Conservation (phyloP, 92 coral and sea anemone genomes). For the Epizoanthus rinbou region DNA sequence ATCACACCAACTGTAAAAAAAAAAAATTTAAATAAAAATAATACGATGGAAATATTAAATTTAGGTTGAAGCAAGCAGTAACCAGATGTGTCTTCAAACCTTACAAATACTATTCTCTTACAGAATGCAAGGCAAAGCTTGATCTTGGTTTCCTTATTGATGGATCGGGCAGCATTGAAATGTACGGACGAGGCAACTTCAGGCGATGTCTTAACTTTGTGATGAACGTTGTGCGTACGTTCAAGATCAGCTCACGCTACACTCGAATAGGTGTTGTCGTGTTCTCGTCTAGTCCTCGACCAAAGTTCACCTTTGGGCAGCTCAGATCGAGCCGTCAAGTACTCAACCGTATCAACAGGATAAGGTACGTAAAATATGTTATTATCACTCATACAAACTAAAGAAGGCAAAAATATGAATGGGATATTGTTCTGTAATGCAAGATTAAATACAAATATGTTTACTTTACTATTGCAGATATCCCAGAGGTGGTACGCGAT, state of each 20-base stretch:
- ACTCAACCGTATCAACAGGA: slow-evolving; percentile 30
- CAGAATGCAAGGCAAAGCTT: slow-evolving; percentile 70
- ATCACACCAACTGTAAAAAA: too few species aligned
- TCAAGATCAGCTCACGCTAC: slow-evolving; percentile 47
- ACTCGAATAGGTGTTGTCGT: slow-evolving; percentile 66
- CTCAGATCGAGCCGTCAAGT: slow-evolving; percentile 43
- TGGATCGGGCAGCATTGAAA: slow-evolving; percentile 40
- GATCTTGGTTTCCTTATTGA: slow-evolving; percentile 75
- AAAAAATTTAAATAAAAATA: too few species aligned
- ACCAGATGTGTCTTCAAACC: too few species aligned
- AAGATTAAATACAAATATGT: too few species aligned
- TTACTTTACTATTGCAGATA: slow-evolving; percentile 7
- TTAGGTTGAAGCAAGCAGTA: too few species aligned
- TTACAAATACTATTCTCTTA: too few species aligned
- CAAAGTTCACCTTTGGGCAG: slow-evolving; percentile 45
- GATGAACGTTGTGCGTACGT: slow-evolving; percentile 68
- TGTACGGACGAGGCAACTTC: slow-evolving; percentile 34
- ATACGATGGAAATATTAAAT: too few species aligned
- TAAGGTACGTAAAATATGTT: not conserved
- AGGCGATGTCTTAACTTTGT: slow-evolving; percentile 51
- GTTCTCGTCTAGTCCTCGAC: slow-evolving; percentile 52
- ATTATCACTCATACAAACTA: too few species aligned
- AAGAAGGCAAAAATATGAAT: too few species aligned
- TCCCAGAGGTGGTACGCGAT: slow-evolving; percentile 49
- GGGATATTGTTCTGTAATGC: too few species aligned